Percentiles rank a stretch among this genome's conserved stretches.
Evolutionary conservation across 1,140 invertebrate species (phyloP).

Genomic region (roundworm (Caenorhabditis elegans)): WBcel235 BX284602.5:9078501-9079000

Average conservation of each 20-base stretch:
- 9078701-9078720: constrained; percentile 21
- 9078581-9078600: not conserved
- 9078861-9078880: no score
- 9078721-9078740: constrained; percentile 29
- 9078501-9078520: constrained; percentile 22
- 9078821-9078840: not conserved
- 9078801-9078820: not conserved
- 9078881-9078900: not conserved
- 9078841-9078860: not conserved
- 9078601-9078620: not conserved
- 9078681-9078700: constrained; percentile 15
- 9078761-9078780: constrained; percentile 28
- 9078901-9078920: no score
- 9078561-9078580: not conserved
- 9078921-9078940: no score
- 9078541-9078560: not conserved
- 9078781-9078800: not conserved
- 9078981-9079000: no score
- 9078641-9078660: not conserved
- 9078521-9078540: not conserved
- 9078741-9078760: constrained; percentile 1
- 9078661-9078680: not conserved
- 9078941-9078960: not conserved
- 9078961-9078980: no score
- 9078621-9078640: not conserved